Percentiles rank a stretch among this genome's conserved stretches.
These are phyloP conservation scores for Aphrocallistes beatrix DNA, from an alignment of 37 sponge, comb jelly and placozoan species.

Conservation along the genomic window DNA sequence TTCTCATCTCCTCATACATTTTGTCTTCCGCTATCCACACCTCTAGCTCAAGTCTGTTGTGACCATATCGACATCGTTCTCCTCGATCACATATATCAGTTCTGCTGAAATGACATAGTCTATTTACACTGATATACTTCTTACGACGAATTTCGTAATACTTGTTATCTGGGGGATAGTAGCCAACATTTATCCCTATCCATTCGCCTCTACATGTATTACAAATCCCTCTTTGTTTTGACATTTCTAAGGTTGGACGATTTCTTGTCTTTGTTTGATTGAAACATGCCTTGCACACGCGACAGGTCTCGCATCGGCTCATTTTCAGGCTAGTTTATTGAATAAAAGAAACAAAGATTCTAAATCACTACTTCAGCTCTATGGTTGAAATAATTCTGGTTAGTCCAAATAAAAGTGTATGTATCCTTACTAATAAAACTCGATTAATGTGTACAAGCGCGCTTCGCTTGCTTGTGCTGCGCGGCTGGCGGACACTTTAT, in stretches of 20 bases:
- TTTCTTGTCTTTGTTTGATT: not conserved
- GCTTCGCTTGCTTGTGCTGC: no score
- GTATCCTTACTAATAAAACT: no score
- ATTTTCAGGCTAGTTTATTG: no score
- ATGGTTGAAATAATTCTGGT: no score
- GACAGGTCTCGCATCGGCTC: not conserved
- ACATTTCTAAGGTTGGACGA: not conserved
- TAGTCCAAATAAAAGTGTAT: no score
- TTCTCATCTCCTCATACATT: not conserved
- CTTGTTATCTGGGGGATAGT: not conserved
- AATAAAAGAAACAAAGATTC: no score
- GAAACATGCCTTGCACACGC: not conserved
- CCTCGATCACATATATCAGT: not conserved
- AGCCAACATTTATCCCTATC: not conserved
- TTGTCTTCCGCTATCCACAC: not conserved
- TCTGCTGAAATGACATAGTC: not conserved
- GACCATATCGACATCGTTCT: not conserved
- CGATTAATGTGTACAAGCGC: no score
- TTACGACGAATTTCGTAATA: not conserved
- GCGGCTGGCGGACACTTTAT: no score
- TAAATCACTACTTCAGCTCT: no score
- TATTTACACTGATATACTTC: not conserved
- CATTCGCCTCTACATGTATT: not conserved
- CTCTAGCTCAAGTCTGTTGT: not conserved
- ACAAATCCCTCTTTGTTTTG: not conserved